Base-by-base conservation (phyloP, 2,888 invertebrate genomes). In the Nomada ruficornis region DNA sequence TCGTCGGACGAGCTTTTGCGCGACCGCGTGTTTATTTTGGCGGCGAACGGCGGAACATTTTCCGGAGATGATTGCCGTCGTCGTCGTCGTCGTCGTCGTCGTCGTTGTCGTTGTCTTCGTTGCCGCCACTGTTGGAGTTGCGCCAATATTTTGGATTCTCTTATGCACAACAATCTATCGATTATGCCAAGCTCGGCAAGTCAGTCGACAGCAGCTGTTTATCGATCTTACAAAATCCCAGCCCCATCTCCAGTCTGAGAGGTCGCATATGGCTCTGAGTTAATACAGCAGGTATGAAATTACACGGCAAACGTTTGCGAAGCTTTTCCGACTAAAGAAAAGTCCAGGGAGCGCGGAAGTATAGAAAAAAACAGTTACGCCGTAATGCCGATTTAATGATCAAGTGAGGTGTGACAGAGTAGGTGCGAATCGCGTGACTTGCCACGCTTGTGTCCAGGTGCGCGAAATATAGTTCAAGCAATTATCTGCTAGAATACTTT, bases 131-230 rank as follows among this genome's bases (percentile, higher is more conserved):
- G 36, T 29, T 88, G 88, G 88, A 76, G n/a, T 13, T 47, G n/a
- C 4, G 83, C 88, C 88, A 88, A 85, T 82, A 86, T 85, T 88
- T 88, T 82, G 62, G 78, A 85, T 83, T 83, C 80, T 80, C 82
- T 73, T 65, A 77, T 77, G 73, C 80, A 75, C 75, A 77, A 55
- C 52, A 62, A 75, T 79, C 84, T 73, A 83, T 84, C 82, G 83
- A 83, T 81, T 55, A 63, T 62, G 23, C 73, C 73, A 42, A 42
- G 50, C 59, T 55, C 23, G 65, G 20, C 9, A 18, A 57, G 26
- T 52, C 29, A 42, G 64, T 64, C 29, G 47, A 11, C 50, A 18
- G 50, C 44, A 10, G 29, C 18, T 57, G 80, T 80, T 57, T 63
- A 82, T 75, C 81, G 75, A 80, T 68, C 52, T 54, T 70, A 18